Conservation (phyloP, 2,797 vertebrate genomes). For the Babyrousa celebensis region DNA sequence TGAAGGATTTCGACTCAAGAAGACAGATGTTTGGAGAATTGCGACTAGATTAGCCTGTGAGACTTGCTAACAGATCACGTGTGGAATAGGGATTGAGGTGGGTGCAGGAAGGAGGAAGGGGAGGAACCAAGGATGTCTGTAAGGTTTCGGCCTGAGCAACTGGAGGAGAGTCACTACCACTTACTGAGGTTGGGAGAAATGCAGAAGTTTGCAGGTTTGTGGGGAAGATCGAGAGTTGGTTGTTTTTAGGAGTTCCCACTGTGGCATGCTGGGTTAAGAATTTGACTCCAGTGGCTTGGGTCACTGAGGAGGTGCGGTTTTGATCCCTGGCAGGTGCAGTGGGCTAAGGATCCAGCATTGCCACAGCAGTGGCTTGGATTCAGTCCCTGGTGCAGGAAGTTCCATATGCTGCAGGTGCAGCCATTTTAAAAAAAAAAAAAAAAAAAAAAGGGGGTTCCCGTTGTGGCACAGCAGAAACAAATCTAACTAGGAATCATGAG, state of each 20-base stretch:
- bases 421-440: too few species aligned
- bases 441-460: too few species aligned
- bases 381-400: too few species aligned
- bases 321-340: too few species aligned
- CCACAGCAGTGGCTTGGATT: too few species aligned
- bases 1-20: slow-evolving; percentile 28
- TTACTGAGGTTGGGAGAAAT: neutral
- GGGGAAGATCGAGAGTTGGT: neutral
- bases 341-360: too few species aligned
- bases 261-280: too few species aligned
- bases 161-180: neutral
- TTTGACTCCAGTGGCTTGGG: too few species aligned
- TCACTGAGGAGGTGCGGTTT: too few species aligned
- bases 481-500: too few species aligned
- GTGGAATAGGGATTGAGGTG: neutral
- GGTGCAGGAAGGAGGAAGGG: neutral
- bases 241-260: neutral
- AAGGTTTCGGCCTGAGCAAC: neutral
- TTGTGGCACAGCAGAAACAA: too few species aligned
- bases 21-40: neutral
- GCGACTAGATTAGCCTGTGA: neutral
- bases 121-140: neutral
- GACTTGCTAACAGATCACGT: neutral
- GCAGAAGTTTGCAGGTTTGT: neutral
- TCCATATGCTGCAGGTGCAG: too few species aligned